Percentiles rank a stretch among this genome's conserved stretches.
phyloP scores from a whole-genome alignment of 2,888 invertebrate species.

The Metalampra italica region DNA sequence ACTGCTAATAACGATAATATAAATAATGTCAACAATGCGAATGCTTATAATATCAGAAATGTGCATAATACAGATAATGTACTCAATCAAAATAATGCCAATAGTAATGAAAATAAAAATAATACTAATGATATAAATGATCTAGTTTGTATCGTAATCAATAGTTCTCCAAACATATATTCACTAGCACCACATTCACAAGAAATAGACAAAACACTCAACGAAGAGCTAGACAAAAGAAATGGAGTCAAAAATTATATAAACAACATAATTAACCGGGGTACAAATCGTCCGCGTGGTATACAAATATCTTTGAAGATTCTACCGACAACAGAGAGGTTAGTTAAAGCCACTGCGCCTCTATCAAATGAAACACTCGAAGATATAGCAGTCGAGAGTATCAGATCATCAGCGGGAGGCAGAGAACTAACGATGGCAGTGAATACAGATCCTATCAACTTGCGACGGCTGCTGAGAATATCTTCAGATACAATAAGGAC shows the following conservation, averaged over 20 bases:
- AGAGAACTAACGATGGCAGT: slow-evolving; percentile 39
- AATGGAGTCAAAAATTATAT: slow-evolving; percentile 39
- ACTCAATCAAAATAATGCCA: too few relatives aligned
- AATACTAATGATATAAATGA: too few relatives aligned
- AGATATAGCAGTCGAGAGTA: background rate
- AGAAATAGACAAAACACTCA: slow-evolving; percentile 2
- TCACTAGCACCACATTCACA: background rate
- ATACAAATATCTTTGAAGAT: slow-evolving; percentile 39
- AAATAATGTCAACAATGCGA: too few relatives aligned
- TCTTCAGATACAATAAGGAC: slow-evolving; percentile 49
- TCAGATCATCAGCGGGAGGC: slow-evolving; percentile 1
- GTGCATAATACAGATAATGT: too few relatives aligned
- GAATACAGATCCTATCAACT: slow-evolving; percentile 60
- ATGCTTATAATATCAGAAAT: too few relatives aligned
- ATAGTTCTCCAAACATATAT: background rate
- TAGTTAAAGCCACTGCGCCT: slow-evolving; percentile 48
- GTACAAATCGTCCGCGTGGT: slow-evolving; percentile 25
- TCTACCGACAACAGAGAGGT: slow-evolving; percentile 49
- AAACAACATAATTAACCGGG: slow-evolving; percentile 31
- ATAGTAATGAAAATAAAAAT: too few relatives aligned
- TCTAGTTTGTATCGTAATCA: too few relatives aligned
- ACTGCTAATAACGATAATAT: too few relatives aligned
- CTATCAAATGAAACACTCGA: slow-evolving; percentile 20
- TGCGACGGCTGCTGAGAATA: slow-evolving; percentile 43
- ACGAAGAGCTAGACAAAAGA: slow-evolving; percentile 41